These are phyloP conservation scores for Archilochus colubris DNA, from an alignment of 2,113 vertebrate genomes.

Conservation along the genomic window DNA sequence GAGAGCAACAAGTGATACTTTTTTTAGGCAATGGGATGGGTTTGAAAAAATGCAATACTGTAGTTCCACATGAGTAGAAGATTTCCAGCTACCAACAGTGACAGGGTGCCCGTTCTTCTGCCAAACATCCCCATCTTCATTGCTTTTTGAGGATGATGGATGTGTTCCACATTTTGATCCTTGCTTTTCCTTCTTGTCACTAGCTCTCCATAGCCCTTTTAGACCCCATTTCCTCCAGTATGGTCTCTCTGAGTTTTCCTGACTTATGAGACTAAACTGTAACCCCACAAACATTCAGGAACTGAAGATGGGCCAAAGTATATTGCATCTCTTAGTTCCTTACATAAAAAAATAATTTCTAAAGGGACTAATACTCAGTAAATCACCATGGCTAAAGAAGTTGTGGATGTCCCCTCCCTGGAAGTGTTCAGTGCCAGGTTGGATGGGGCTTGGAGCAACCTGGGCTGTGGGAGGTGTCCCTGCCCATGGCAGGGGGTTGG, in stretches of 20 bases:
- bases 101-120: neutral
- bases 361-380: neutral
- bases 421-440: too few relatives aligned
- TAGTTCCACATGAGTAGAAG: neutral
- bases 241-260: neutral
- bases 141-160: neutral
- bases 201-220: neutral
- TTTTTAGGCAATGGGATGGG: neutral
- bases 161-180: neutral
- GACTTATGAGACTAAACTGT: neutral
- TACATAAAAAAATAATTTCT: neutral
- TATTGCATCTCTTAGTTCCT: neutral
- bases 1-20: neutral
- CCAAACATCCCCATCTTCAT: neutral
- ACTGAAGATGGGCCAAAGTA: neutral
- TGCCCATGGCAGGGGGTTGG: too few relatives aligned
- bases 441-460: too few relatives aligned
- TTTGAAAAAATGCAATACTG: neutral
- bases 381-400: neutral
- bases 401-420: too few relatives aligned
- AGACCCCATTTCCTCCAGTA: neutral
- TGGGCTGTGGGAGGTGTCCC: too few relatives aligned
- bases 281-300: neutral
- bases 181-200: neutral
- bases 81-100: neutral